Base-by-base conservation (phyloP, 2,113 vertebrate genomes). In the Camelus dromedarius region DNA sequence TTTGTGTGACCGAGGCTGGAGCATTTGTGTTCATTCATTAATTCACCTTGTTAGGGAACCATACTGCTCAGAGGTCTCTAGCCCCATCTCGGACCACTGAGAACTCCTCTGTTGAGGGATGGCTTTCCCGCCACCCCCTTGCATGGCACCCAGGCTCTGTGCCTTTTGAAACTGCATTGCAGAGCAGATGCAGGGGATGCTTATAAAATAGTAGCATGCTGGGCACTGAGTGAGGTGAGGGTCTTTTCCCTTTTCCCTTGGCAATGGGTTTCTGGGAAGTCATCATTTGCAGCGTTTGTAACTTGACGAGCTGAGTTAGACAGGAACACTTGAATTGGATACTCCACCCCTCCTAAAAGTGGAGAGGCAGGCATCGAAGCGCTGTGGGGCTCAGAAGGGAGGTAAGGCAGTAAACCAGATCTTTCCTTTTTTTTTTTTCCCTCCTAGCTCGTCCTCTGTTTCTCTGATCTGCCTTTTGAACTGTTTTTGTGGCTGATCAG, bases 401-500 rank as follows among this genome's bases (percentile, higher is more conserved):
- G 98, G 92, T 96, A 97, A 98, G 98, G 93, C 98, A 96, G 97
- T 88, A 98, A 98, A 98, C 98, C 98, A 98, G 97, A 97, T 97
- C 96, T 80, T 97, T 97, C 96, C 98, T 38, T 11, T 91, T 96
- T 94, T 97, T 93, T 97, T 89, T 60, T 30, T 14, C 8, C 52
- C 66, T 76, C 82, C 94, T 79, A 97, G 97, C 97, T 97, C 90
- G 97, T 98, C 98, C 98, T 99, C 99, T 98, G 98, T 98, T 98
- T 98, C 99, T 98, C 56, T 99, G 99, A 99, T 99, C 98, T 98
- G 98, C 98, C 98, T 99, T 99, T 99, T 99, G 99, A 99, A 99
- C 99, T 98, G 98, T 99, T 99, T 99, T 99, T 99, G 99, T 99
- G 99, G 98, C 98, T 99, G 99, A 99, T 99, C 99, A 98, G 98